Conservation (phyloP, 2,888 invertebrate species). For the Scrobipalpa atriplicella region DNA sequence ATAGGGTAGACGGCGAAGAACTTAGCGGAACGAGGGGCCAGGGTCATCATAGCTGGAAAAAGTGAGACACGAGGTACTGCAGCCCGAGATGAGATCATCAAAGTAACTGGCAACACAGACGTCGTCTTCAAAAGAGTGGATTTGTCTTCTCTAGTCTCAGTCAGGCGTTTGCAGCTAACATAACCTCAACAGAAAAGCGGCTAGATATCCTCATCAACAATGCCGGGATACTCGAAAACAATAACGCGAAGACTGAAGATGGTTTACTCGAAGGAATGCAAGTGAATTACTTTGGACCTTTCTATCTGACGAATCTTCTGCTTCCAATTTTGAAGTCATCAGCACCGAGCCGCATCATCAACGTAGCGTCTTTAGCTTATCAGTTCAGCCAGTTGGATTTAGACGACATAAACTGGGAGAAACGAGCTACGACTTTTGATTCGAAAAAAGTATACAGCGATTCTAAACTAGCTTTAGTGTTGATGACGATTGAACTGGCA, state of each 20-base stretch:
- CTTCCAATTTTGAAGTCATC: conserved; percentile 68
- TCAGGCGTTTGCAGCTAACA: conserved; percentile 83
- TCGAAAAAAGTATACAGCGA: conserved; percentile 55
- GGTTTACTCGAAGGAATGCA: conserved; percentile 84
- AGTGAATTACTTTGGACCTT: conserved; percentile 84
- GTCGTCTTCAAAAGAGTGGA: conserved; percentile 72
- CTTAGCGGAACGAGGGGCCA: conserved; percentile 87
- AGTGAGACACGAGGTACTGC: conserved; percentile 85
- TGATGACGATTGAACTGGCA: conserved; percentile 88
- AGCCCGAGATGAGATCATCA: conserved; percentile 61
- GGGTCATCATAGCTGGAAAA: conserved; percentile 91
- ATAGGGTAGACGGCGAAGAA: conserved; percentile 68
- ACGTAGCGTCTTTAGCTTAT: conserved; percentile 62
- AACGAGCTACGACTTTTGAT: conserved; percentile 40
- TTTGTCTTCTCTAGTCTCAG: conserved; percentile 77
- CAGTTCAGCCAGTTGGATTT: conserved; percentile 45
- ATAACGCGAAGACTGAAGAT: conserved; percentile 79
- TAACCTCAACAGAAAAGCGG: conserved; percentile 74
- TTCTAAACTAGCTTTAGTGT: conserved; percentile 89
- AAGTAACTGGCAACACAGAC: conserved; percentile 52
- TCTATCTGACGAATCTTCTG: conserved; percentile 85
- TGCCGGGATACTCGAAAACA: conserved; percentile 76
- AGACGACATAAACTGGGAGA: conserved; percentile 53
- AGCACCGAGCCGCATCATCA: conserved; percentile 66
- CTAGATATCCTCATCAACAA: conserved; percentile 85